Base-by-base conservation (phyloP, 2,888 invertebrate genomes). In the Bombylius discolor region DNA sequence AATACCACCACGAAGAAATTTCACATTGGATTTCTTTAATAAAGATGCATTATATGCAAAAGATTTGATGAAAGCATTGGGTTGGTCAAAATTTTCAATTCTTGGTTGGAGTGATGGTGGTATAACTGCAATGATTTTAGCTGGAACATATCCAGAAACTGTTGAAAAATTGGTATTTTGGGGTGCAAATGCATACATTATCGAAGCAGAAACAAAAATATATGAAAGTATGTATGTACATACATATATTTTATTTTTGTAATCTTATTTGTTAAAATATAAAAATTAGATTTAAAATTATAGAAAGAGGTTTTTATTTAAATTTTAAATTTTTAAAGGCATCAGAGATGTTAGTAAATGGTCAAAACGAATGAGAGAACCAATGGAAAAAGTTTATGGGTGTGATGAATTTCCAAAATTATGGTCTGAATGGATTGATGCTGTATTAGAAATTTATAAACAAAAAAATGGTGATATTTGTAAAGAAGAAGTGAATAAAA, bases 41-140 rank as follows among this genome's bases (percentile, higher is more conserved):
- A 79, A 79, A 60, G 93, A 94, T 77, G 91, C 92, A 6, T 76
- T 80, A 36, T 71, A 74, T 59, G 89, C 87, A 13, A 76, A 79
- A 60, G 72, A 81, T 55, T 77, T 94, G 51, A 89, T 92, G 86
- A 77, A 84, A 80, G 74, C 75, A 49, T 68, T 93, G 9, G 80
- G 82, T 4, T 77, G 84, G 47, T 67, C 78, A 0, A 81, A 81
- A 62, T 90, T 83, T 71, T 90, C 90, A 0, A 65, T 92, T 11
- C 66, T 93, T 56, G 94, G 94, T 1, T 94, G 93, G 90, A 90
- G 90, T 72, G 91, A 91, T 73, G 94, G 94, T 34, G 94, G 89
- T 4, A 85, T 84, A 48, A 81, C 87, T 0, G 83, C 82, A 14
- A 72, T 94, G 60, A 82, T 93, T 39, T 67, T 89, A n/a, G 85